A percentile compares a stretch with the other conserved stretches of the same genome.
Conservation (phyloP, 2,888 invertebrate genomes). For the Sinopyrophorus schimmeli region DNA sequence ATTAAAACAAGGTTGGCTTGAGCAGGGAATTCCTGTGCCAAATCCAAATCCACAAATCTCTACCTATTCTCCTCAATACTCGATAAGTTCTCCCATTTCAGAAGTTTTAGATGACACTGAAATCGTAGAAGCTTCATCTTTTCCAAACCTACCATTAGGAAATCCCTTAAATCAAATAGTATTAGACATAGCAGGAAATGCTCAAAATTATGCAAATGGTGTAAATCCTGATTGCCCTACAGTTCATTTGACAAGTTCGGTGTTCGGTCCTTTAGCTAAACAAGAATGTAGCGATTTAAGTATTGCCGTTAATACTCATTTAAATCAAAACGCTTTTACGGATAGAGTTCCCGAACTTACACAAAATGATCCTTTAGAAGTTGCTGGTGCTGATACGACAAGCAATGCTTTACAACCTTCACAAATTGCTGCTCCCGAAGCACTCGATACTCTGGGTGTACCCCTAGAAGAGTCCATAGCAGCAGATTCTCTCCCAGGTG, state of each 20-base stretch:
- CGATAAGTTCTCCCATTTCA: constrained; percentile 8
- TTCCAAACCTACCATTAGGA: constrained; percentile 10
- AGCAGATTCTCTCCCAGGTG: constrained; percentile 29
- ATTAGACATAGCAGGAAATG: constrained; percentile 40
- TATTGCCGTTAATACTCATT: constrained; percentile 70
- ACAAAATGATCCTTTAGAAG: constrained; percentile 54
- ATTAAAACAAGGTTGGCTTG: constrained; percentile 55
- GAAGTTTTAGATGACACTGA: neutral
- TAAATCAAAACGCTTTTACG: constrained; percentile 61
- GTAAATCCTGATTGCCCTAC: constrained; percentile 57
- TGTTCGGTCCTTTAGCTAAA: constrained; percentile 60
- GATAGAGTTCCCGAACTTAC: constrained; percentile 41
- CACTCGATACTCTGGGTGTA: constrained; percentile 34
- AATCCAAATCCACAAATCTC: constrained; percentile 47
- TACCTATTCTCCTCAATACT: constrained; percentile 47
- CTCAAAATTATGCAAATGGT: constrained; percentile 4
- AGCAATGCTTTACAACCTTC: constrained; percentile 51
- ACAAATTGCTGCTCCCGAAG: no score
- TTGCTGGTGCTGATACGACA: constrained; percentile 50
- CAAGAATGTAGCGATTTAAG: constrained; percentile 71
- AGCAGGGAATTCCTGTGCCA: constrained; percentile 48
- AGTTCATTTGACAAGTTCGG: constrained; percentile 60
- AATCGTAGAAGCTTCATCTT: neutral
- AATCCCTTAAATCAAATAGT: constrained; percentile 45
- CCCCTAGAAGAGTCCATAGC: constrained; percentile 34